These are phyloP conservation scores for Drosophila fuyamai DNA, from an alignment of 1,140 invertebrate genomes.

Conservation along the genomic window DNA sequence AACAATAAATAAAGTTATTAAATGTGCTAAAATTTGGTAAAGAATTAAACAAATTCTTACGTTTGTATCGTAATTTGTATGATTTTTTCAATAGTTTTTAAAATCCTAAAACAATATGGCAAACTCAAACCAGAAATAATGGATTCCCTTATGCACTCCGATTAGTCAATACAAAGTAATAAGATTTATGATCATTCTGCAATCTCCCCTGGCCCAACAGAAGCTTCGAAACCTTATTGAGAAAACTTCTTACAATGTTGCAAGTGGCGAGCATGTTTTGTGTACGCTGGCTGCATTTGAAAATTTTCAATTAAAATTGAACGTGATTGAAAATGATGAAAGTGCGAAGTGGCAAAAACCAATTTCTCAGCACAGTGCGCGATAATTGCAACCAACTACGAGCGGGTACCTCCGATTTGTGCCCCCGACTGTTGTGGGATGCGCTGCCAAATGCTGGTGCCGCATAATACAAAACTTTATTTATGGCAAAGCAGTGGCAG, in stretches of 20 bases:
- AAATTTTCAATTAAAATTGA: slow-evolving; percentile 83
- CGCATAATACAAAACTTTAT: slow-evolving; percentile 78
- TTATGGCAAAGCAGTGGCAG: slow-evolving; percentile 74
- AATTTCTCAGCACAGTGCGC: slow-evolving; percentile 81
- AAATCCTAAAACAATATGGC: too few relatives aligned
- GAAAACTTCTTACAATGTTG: slow-evolving; percentile 36
- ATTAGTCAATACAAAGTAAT: slow-evolving; percentile 25
- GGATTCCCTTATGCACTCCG: neutral
- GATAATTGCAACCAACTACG: slow-evolving; percentile 69
- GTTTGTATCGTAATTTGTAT: too few relatives aligned
- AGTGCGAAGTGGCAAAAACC: slow-evolving; percentile 82
- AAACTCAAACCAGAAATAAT: slow-evolving; percentile 11
- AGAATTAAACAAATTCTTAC: too few relatives aligned
- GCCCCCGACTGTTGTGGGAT: slow-evolving; percentile 70
- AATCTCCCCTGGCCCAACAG: slow-evolving; percentile 11
- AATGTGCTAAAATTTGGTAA: too few relatives aligned
- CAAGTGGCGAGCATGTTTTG: slow-evolving; percentile 29
- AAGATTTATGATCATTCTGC: slow-evolving; percentile 22
- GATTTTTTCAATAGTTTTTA: too few relatives aligned
- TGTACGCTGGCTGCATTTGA: slow-evolving; percentile 44
- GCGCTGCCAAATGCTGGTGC: slow-evolving; percentile 76
- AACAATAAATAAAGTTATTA: too few relatives aligned
- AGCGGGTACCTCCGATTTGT: slow-evolving; percentile 5
- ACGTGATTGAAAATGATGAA: slow-evolving; percentile 82
- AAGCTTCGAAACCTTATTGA: slow-evolving; percentile 4